These are phyloP conservation scores for Thelaira solivaga DNA, from an alignment of 2,888 invertebrate species.

Conservation along the genomic window DNA sequence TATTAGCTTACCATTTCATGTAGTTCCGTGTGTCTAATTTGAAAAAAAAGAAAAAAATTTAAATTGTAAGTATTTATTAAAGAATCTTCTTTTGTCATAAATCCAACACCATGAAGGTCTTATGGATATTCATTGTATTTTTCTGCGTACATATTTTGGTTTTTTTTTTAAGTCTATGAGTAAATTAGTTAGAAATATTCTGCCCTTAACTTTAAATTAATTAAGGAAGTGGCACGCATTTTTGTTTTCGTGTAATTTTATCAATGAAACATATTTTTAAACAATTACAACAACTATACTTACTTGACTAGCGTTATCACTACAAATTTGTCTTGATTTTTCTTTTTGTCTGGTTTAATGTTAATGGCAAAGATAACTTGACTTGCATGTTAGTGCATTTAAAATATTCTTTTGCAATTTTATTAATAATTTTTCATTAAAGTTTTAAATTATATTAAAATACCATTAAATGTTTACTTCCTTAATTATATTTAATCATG, in stretches of 20 bases:
- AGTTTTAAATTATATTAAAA: constrained; percentile 8
- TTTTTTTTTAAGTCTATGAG: neutral
- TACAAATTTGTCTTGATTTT: no score
- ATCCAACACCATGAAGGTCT: constrained; percentile 38
- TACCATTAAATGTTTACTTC: constrained; percentile 49
- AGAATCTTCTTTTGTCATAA: no score
- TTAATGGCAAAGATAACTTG: no score
- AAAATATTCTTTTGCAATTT: neutral
- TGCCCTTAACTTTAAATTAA: neutral
- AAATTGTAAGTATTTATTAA: no score
- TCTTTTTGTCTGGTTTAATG: no score
- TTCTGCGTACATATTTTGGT: neutral
- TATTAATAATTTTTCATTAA: neutral
- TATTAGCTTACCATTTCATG: no score
- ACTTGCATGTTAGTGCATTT: constrained; percentile 4
- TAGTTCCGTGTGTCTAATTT: no score
- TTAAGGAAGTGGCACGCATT: constrained; percentile 45
- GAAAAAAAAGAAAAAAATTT: no score
- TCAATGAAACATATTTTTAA: neutral
- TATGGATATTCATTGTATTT: neutral
- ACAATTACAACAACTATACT: no score
- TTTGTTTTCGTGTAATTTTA: constrained; percentile 12
- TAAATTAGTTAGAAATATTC: neutral
- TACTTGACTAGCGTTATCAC: no score
- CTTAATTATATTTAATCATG: constrained; percentile 34